Evolutionary conservation across 2,888 invertebrate genomes (phyloP).

Genomic region (Synergus umbraculus): DNA sequence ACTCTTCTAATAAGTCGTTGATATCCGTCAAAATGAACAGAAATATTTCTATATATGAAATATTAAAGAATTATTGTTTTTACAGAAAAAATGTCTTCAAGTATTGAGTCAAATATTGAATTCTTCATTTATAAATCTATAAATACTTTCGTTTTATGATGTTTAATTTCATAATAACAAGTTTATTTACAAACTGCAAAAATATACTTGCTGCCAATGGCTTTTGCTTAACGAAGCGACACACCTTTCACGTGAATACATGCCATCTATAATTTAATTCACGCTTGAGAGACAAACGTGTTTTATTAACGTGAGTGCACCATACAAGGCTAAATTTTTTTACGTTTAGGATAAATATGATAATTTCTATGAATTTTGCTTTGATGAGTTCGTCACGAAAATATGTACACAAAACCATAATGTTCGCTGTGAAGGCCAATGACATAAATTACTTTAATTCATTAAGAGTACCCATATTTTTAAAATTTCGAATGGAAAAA

Average conservation of each 20-base stretch:
- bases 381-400: not conserved
- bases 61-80: not conserved
- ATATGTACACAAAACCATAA: too few species aligned
- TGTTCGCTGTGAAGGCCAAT: too few species aligned
- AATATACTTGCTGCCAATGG: not conserved
- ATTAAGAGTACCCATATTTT: too few species aligned
- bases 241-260: not conserved
- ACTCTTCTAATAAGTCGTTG: not conserved
- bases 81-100: not conserved
- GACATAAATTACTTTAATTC: too few species aligned
- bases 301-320: not conserved
- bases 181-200: not conserved
- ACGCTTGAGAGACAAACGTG: not conserved
- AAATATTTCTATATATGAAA: not conserved
- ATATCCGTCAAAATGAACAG: not conserved
- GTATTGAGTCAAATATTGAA: not conserved
- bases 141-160: not conserved
- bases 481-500: too few species aligned
- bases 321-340: not conserved
- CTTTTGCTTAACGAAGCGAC: not conserved
- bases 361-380: not conserved
- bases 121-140: not conserved
- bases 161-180: not conserved
- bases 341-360: not conserved
- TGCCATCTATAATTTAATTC: not conserved